Base-by-base conservation (phyloP, 1,140 invertebrate genomes). In the Battus philenor region DNA sequence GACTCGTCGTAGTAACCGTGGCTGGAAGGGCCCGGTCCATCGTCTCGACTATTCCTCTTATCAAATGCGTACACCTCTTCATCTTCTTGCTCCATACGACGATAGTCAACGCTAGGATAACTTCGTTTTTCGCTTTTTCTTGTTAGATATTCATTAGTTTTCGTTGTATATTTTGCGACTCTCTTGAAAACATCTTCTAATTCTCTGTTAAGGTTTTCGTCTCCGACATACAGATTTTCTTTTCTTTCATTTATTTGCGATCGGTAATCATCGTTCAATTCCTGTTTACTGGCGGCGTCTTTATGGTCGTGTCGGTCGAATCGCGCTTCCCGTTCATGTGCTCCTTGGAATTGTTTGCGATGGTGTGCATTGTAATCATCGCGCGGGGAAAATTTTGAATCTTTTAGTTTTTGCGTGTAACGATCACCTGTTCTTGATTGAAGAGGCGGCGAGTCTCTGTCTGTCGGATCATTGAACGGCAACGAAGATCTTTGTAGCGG, bases 181-280 rank as follows among this genome's bases (percentile, higher is more conserved):
- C 74, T 59, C 11, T 77, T 71, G 33, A 77, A 80, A n/a, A 80
- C 65, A 41, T 78, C 72, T 43, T 80, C 70, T 15, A 78, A 69
- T 34, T 83, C 76, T 43, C 70, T 69, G 30, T 82, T 61, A 24
- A 78, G 45, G 15, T 59, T 38, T 12, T 63, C 53, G 13, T 55
- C 57, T 13, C 59, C 65, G 4, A 22, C 54, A 11, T 34, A 57
- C 34, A 50, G 59, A 65, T 36, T 50, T 50, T 52, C 41, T 68
- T 59, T 38, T 57, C 44, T 52, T 22, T 48, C 47, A n/a, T 68
- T 60, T 12, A 54, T 51, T 18, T 54, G 46, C 11, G 46, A 34
- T 6, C 43, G 38, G 12, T 50, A 65, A 29, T 65, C 59, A 5
- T 68, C 64, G 46, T 4, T 20, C 6, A 13, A 59, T 27, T 17